phyloP scores from a whole-genome alignment of 2,113 vertebrate genomes.

The Mesocricetus auratus region DNA sequence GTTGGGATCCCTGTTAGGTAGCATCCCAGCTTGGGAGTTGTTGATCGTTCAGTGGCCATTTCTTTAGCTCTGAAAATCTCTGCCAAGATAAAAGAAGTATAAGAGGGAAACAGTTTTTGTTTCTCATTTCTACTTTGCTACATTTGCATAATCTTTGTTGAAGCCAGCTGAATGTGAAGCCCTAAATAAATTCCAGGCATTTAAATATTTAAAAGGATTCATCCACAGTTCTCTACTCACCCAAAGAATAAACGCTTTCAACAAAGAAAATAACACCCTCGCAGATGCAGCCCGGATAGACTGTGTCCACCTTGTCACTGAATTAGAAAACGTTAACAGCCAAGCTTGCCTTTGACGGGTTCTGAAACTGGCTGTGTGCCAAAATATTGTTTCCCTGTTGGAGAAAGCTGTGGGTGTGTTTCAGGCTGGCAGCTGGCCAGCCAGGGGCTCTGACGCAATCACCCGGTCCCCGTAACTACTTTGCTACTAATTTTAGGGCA shows the following conservation, averaged over 20 bases:
- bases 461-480: slow-evolving; percentile 54
- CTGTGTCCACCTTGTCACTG: slow-evolving; percentile 80
- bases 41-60: slow-evolving; percentile 5
- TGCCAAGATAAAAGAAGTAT: slow-evolving; percentile 68
- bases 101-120: slow-evolving; percentile 68
- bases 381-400: slow-evolving; percentile 78
- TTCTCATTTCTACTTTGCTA: slow-evolving; percentile 71
- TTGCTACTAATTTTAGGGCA: slow-evolving; percentile 81
- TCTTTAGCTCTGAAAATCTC: slow-evolving; percentile 34
- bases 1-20: not conserved
- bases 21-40: not conserved
- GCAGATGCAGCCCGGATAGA: slow-evolving; percentile 56
- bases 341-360: slow-evolving; percentile 73
- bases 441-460: slow-evolving; percentile 67
- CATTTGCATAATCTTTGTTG: slow-evolving; percentile 76
- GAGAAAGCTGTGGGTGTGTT: slow-evolving; percentile 70
- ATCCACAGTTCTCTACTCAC: slow-evolving; percentile 71
- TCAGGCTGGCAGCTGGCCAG: slow-evolving; percentile 66
- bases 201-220: slow-evolving; percentile 76
- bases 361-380: slow-evolving; percentile 74
- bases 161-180: slow-evolving; percentile 74
- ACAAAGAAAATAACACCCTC: slow-evolving; percentile 73
- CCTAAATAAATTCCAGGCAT: slow-evolving; percentile 74
- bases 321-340: slow-evolving; percentile 75
- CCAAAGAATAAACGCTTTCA: slow-evolving; percentile 71